A percentile compares a stretch with the other conserved stretches of the same genome.
Conservation (phyloP, 1,140 invertebrate species). For the Acyrthosiphon pisum region DNA sequence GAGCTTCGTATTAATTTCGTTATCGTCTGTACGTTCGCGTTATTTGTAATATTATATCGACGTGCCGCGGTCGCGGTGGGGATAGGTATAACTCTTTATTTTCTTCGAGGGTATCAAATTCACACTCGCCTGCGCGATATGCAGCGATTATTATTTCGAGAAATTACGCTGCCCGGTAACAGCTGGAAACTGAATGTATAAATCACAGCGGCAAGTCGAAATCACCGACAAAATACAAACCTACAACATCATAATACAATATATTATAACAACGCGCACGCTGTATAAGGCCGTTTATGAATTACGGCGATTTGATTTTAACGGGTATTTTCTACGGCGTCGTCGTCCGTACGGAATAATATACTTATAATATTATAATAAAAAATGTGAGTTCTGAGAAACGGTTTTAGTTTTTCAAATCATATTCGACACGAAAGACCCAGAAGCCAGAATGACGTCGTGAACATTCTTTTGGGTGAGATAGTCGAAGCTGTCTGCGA, state of each 20-base stretch:
- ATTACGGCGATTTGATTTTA: background rate
- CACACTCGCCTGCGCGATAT: background rate
- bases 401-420: background rate
- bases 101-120: background rate
- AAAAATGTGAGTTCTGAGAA: background rate
- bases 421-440: no score
- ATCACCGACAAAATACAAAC: background rate
- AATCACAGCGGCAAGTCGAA: background rate
- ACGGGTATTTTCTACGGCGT: background rate
- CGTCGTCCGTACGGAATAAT: background rate
- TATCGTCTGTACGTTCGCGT: no score
- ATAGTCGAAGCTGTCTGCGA: no score
- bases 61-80: background rate
- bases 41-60: background rate
- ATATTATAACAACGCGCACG: background rate
- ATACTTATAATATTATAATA: background rate
- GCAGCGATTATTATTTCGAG: conserved; percentile 2
- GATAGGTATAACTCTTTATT: background rate
- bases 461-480: no score
- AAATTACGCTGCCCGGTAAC: background rate
- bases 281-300: background rate
- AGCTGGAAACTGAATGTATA: background rate
- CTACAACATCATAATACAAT: no score
- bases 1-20: background rate
- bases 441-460: no score